These are phyloP conservation scores for Nemotelus pantherinus DNA, from an alignment of 2,888 invertebrate species.

Conservation along the genomic window DNA sequence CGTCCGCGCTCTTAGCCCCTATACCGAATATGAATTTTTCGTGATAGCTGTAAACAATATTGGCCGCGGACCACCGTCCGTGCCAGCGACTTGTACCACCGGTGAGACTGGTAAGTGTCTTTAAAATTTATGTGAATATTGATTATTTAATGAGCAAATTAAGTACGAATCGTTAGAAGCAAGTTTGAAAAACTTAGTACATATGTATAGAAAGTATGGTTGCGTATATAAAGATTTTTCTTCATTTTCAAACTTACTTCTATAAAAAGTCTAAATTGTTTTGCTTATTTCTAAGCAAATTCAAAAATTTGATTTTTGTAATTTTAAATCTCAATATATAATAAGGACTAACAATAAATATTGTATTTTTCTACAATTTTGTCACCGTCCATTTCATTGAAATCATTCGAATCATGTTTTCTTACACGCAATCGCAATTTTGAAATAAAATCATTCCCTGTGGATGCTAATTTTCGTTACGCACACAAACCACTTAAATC, in stretches of 20 bases:
- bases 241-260: slow-evolving; percentile 55
- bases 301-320: slow-evolving; percentile 3
- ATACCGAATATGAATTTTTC: slow-evolving; percentile 96
- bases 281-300: slow-evolving; percentile 7
- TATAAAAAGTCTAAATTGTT: slow-evolving; percentile 48
- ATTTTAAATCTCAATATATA: neutral
- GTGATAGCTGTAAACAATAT: slow-evolving; percentile 95
- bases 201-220: neutral
- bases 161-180: neutral
- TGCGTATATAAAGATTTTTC: neutral
- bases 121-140: neutral
- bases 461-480: slow-evolving; percentile 41
- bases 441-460: slow-evolving; percentile 13
- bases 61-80: slow-evolving; percentile 89
- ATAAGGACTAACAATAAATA: neutral
- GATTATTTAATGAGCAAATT: too few relatives aligned
- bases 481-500: slow-evolving; percentile 25
- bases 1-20: slow-evolving; percentile 88
- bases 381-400: slow-evolving; percentile 3
- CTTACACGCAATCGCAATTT: slow-evolving; percentile 39
- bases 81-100: slow-evolving; percentile 90
- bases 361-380: neutral
- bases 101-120: slow-evolving; percentile 90
- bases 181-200: neutral
- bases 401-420: slow-evolving; percentile 2